Conservation (phyloP, 2,888 invertebrate species). For the Cyclophora albipunctata region DNA sequence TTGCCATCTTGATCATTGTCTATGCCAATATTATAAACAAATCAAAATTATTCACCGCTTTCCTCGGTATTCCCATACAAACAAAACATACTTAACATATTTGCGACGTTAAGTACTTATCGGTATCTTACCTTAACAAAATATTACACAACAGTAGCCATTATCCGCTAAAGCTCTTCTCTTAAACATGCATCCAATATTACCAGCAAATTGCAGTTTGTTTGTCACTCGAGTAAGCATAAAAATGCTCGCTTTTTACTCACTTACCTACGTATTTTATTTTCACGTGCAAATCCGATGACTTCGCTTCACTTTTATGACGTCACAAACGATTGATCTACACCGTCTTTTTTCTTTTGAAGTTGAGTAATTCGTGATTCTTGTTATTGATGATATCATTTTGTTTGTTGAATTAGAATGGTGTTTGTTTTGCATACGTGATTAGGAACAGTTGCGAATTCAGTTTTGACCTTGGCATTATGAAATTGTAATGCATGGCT, state of each 20-base stretch:
- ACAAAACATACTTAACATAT: too few species aligned
- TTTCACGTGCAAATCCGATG: conserved; percentile 26
- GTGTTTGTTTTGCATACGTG: conserved; percentile 5
- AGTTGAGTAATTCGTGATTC: conserved; percentile 7
- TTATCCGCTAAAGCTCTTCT: conserved; percentile 1
- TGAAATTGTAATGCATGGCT: too few species aligned
- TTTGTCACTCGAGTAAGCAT: conserved; percentile 46
- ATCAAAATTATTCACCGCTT: too few species aligned
- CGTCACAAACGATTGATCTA: conserved; percentile 30
- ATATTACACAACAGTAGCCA: background rate
- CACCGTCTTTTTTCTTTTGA: conserved; percentile 10
- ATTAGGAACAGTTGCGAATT: conserved; percentile 8
- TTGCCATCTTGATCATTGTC: too few species aligned
- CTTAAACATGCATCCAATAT: conserved; percentile 20
- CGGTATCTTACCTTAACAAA: too few species aligned
- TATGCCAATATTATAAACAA: too few species aligned
- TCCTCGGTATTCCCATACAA: too few species aligned
- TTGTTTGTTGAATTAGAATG: conserved; percentile 8
- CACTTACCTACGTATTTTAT: conserved; percentile 7
- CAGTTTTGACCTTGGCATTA: background rate
- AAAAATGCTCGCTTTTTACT: conserved; percentile 37
- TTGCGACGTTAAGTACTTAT: too few species aligned
- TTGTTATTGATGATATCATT: conserved; percentile 13
- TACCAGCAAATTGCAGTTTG: conserved; percentile 45
- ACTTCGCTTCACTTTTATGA: conserved; percentile 35